Conservation (phyloP, 2,888 invertebrate genomes). For the Phania funesta region DNA sequence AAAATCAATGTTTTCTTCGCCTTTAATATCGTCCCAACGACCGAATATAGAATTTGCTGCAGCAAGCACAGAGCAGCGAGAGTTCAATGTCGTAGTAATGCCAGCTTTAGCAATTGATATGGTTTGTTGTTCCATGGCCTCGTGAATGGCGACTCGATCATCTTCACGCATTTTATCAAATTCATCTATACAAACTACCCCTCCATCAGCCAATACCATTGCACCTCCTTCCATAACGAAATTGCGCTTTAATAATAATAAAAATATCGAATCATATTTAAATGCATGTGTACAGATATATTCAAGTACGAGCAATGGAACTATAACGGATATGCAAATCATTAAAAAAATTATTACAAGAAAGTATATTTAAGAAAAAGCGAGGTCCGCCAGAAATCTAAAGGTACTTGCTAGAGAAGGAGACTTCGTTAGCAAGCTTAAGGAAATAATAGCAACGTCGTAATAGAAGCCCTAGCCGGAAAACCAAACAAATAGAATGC, state of each 20-base stretch:
- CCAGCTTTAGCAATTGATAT: slow-evolving; percentile 99
- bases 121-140: slow-evolving; percentile 99
- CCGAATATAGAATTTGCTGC: slow-evolving; percentile 99
- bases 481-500: too few species aligned
- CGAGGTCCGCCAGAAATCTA: too few species aligned
- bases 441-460: too few species aligned
- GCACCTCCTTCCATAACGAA: slow-evolving; percentile 99
- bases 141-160: slow-evolving; percentile 99
- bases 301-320: too few species aligned
- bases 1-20: slow-evolving; percentile 99
- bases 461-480: too few species aligned
- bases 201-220: slow-evolving; percentile 99
- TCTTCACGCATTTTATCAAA: slow-evolving; percentile 99
- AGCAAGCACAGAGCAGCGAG: slow-evolving; percentile 98
- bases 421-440: too few species aligned
- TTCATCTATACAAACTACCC: slow-evolving; percentile 99
- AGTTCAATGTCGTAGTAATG: slow-evolving; percentile 98
- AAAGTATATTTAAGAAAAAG: too few species aligned
- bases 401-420: too few species aligned
- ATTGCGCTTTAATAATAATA: slow-evolving; percentile 85
- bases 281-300: background rate
- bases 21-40: slow-evolving; percentile 99
- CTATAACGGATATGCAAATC: too few species aligned
- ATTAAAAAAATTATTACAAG: too few species aligned
- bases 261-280: background rate